Base-by-base conservation (phyloP, 1,140 invertebrate genomes). In the Psilanteris sp. region DNA sequence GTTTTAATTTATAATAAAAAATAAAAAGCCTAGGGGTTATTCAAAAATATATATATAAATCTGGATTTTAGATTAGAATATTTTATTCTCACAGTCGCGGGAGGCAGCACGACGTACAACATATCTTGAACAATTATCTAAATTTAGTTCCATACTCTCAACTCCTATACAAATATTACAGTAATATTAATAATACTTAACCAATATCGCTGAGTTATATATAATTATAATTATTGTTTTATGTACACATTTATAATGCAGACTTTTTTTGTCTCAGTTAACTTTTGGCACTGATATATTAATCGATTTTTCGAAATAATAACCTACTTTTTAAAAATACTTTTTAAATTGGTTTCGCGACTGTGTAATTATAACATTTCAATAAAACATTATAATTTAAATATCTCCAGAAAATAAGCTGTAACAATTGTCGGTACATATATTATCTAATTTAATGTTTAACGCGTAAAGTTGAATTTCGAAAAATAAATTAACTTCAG, bases 111-210 rank as follows among this genome's bases (percentile, higher is more conserved):
- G 64, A 78, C 79, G 77, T 54, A 80, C 70, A 77, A 82, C 68
- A 81, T 84, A 83, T 77, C 52, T 76, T 79, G 79, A 81, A 79
- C 79, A 80, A 77, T 82, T 43, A 79, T 80, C 80, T 84, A 83
- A 81, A 82, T 80, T 81, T 81, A 84, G 24, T 72, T 61, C 68
- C 54, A 67, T 72, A 72, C 70, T 81, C 72, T 71, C 79, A 82
- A 81, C 79, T 81, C 71, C 83, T 85, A 83, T 85, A 85, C 82
- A 85, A 83, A 83, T 80, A 83, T 82, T 82, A 85, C 82, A 85
- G 77, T 84, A 81, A 78, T 79, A 68, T 77, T 78, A 75, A 54
- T 77, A 71, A 59, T 77, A 64, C 64, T 77, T 78, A 72, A 48
- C 24, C 22, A 8, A 37, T 73, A 77, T 70, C 64, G 59, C 71